Evolutionary conservation across 2,113 vertebrate species (phyloP).

Genomic region (Lonchura striata): DNA sequence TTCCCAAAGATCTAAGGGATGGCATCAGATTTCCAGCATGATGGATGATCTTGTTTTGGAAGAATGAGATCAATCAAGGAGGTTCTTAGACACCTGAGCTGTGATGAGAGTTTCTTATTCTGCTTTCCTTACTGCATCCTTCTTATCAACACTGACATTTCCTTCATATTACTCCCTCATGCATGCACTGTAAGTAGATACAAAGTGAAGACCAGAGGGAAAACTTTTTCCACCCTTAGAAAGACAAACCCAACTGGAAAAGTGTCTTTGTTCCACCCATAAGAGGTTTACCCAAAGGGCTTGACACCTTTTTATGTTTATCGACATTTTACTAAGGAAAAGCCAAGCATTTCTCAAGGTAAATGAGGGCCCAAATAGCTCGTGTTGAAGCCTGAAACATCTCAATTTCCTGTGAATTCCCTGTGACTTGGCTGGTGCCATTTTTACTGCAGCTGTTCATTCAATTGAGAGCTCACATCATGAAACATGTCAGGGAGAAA

Average conservation of each 20-base stretch:
- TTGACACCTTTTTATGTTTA: background rate
- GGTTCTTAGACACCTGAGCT: background rate
- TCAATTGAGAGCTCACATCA: slow-evolving; percentile 61
- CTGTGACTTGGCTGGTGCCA: slow-evolving; percentile 2
- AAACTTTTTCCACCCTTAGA: background rate
- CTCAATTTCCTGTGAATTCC: slow-evolving; percentile 5
- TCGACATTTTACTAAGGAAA: background rate
- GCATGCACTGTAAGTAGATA: background rate
- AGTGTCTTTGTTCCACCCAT: background rate
- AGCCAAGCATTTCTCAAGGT: background rate
- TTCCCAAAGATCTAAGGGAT: background rate
- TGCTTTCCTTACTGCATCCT: background rate
- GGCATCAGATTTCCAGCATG: background rate
- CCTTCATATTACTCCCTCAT: background rate
- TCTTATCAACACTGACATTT: background rate
- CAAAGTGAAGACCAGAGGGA: background rate
- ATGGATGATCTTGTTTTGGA: background rate
- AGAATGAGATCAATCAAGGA: background rate
- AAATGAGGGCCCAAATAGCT: background rate
- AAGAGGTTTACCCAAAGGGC: background rate
- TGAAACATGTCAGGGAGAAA: slow-evolving; percentile 37
- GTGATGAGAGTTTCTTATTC: background rate
- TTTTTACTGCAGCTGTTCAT: slow-evolving; percentile 68
- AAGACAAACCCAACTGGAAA: rapidly evolving
- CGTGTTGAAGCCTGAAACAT: background rate